These are phyloP conservation scores for Catharus fuscescens DNA, from an alignment of 2,113 vertebrate species.

Conservation along the genomic window DNA sequence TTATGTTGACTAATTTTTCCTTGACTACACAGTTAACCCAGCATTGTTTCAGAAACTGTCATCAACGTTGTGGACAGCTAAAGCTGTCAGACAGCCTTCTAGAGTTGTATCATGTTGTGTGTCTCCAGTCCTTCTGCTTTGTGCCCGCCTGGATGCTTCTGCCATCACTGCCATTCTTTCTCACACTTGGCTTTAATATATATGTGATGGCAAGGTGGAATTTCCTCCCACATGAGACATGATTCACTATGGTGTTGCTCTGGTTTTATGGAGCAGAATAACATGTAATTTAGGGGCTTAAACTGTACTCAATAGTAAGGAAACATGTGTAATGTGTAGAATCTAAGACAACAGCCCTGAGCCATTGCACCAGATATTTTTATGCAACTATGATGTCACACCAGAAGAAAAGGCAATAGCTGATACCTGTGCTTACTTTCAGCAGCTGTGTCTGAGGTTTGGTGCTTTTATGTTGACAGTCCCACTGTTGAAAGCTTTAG, in stretches of 20 bases:
- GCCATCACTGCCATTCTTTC: neutral
- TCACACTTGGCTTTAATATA: neutral
- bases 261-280: neutral
- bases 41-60: neutral
- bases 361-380: neutral
- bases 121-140: neutral
- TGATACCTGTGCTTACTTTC: neutral
- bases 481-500: neutral
- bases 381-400: neutral
- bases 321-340: neutral
- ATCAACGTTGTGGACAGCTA: neutral
- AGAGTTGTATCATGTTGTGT: neutral
- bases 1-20: neutral
- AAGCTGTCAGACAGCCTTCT: neutral
- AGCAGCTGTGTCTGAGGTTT: neutral
- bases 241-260: neutral
- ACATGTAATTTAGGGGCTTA: neutral
- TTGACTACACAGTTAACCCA: neutral
- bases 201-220: neutral
- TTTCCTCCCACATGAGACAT: neutral
- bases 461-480: neutral
- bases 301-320: neutral
- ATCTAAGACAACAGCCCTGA: neutral
- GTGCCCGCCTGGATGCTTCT: neutral
- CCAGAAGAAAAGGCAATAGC: neutral